phyloP scores from a whole-genome alignment of 1,140 invertebrate genomes.

The Zaprionus inermis region DNA sequence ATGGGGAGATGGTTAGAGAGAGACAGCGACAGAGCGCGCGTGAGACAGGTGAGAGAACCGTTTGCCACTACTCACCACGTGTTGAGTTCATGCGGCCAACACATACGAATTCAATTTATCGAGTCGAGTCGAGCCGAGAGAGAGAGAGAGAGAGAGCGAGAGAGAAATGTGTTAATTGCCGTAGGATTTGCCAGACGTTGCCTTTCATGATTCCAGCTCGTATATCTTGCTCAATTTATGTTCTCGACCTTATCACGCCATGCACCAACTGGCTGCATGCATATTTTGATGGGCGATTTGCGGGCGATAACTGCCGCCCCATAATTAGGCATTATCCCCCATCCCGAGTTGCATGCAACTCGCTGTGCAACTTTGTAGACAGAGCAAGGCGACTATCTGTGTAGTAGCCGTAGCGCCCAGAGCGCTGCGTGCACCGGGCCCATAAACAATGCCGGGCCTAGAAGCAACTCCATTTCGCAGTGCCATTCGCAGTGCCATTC shows the following conservation, averaged over 20 bases:
- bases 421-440: constrained; percentile 65
- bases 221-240: constrained; percentile 59
- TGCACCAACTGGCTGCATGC: constrained; percentile 34
- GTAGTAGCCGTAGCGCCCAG: too few relatives aligned
- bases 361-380: constrained; percentile 13
- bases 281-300: constrained; percentile 71
- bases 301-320: constrained; percentile 67
- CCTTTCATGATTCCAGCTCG: constrained; percentile 61
- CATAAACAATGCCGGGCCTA: constrained; percentile 58
- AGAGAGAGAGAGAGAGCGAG: constrained; percentile 8
- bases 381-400: constrained; percentile 42
- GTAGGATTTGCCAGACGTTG: constrained; percentile 10
- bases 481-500: constrained; percentile 33
- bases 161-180: constrained; percentile 25
- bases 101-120: constrained; percentile 46
- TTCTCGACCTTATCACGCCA: constrained; percentile 27
- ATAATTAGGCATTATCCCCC: constrained; percentile 61
- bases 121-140: constrained; percentile 17
- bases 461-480: constrained; percentile 13
- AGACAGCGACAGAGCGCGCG: background rate
- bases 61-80: constrained; percentile 50
- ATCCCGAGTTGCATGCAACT: constrained; percentile 25
- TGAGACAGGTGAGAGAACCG: constrained; percentile 36
- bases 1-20: background rate
- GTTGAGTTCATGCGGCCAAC: constrained; percentile 49